A percentile compares a stretch with the other conserved stretches of the same genome.
Conservation (phyloP, 2,797 vertebrate species). For the Cynodonichthys magdalenae region DNA sequence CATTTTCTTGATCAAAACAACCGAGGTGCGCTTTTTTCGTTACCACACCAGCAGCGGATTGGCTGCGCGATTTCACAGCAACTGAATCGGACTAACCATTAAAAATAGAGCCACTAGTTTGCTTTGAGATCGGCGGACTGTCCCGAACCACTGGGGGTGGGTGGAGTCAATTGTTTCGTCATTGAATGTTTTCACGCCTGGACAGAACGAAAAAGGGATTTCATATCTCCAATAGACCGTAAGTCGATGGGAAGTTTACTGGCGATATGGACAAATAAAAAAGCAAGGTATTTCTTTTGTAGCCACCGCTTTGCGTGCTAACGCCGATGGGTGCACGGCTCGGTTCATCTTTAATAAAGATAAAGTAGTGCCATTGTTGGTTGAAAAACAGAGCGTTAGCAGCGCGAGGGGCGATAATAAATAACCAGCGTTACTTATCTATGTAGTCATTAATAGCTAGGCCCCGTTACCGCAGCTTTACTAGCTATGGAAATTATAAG, state of each 20-base stretch:
- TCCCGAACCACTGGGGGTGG: not conserved
- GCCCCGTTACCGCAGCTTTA: constrained; percentile 6
- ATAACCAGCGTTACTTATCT: constrained; percentile 27
- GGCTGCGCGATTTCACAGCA: not conserved
- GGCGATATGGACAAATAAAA: constrained; percentile 1
- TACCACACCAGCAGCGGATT: not conserved
- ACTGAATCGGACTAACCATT: not conserved
- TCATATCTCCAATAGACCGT: constrained; percentile 13
- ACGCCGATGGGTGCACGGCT: not conserved
- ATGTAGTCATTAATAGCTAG: constrained; percentile 18
- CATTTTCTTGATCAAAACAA: no score
- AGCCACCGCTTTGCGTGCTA: no score
- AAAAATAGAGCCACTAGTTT: rapidly evolving
- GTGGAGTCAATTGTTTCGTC: constrained; percentile 64
- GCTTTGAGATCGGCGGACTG: constrained; percentile 25
- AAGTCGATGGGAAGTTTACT: constrained; percentile 43
- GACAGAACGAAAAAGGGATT: constrained; percentile 59
- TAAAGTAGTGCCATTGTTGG: constrained; percentile 67
- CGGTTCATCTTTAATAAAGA: constrained; percentile 5
- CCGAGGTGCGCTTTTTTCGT: no score
- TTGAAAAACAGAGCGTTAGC: constrained; percentile 51
- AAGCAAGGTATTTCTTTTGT: constrained; percentile 39
- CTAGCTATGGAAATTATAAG: not conserved
- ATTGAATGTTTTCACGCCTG: constrained; percentile 70
- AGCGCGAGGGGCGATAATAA: constrained; percentile 11